Evolutionary conservation across 1,140 invertebrate genomes (phyloP).

Genomic region (Samia ricini): DNA sequence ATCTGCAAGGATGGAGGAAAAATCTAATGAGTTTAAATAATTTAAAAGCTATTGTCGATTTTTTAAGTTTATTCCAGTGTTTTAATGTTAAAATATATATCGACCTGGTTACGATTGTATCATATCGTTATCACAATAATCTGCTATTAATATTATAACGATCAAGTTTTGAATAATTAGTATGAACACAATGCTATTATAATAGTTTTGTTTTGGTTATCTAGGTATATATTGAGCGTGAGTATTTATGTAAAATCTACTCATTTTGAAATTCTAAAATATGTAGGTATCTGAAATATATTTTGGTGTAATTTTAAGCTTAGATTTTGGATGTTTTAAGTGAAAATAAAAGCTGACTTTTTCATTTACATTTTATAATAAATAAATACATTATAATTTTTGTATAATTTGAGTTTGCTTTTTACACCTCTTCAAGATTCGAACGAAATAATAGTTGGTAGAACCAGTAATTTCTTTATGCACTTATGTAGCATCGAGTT

Average conservation of each 20-base stretch:
- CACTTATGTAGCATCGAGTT: no score
- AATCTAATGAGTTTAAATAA: background rate
- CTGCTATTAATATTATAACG: background rate
- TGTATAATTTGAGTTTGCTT: constrained; percentile 28
- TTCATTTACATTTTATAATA: constrained; percentile 74
- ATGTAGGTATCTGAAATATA: constrained; percentile 30
- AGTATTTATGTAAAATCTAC: no score
- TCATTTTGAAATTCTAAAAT: constrained; percentile 38
- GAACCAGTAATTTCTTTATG: no score
- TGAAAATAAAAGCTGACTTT: constrained; percentile 37
- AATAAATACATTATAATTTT: constrained; percentile 70
- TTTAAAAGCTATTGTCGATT: background rate
- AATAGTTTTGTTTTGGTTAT: constrained; percentile 48
- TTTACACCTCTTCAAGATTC: constrained; percentile 3
- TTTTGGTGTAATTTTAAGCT: constrained; percentile 47
- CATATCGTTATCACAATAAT: background rate
- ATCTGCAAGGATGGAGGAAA: background rate
- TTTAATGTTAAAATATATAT: background rate
- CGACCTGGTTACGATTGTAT: background rate
- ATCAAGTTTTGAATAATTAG: background rate
- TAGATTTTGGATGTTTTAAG: constrained; percentile 44
- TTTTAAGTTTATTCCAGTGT: background rate
- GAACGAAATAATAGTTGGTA: no score
- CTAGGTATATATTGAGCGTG: constrained; percentile 58
- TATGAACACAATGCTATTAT: constrained; percentile 7